Evolutionary conservation across 2,888 invertebrate genomes (phyloP), one percentile per base, ranked within the genome.

Genomic region (Sesamia inferens): DNA sequence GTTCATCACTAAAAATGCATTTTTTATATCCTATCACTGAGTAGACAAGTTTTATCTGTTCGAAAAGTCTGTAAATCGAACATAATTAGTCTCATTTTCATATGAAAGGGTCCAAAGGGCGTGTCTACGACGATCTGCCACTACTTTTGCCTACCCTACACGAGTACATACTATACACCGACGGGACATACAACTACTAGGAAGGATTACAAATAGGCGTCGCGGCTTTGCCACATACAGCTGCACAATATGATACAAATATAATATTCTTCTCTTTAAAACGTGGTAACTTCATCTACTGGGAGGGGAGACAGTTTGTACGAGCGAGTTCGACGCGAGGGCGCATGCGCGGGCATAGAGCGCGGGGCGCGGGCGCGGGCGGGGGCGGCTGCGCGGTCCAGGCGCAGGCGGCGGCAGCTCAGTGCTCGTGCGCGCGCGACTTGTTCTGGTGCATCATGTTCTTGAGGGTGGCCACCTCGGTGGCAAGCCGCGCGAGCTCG

Each of bases 391-490:
- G 90, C 91, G 89, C 90, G 89, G 90, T 89, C 87, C 90, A 90
- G 90, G 92, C 92, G 92, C 93, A 88, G 88, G 90, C 88, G 84
- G 83, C 69, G 87, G 83, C 87, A 85, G 93, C 93, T 96, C 95
- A 96, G 92, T 96, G 96, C 90, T 96, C 96, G 89, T 93, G 93
- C 84, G 92, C 92, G 87, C 96, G 95, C 84, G 92, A 82, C 89
- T 95, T 97, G 87, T 97, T 97, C 87, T 97, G 97, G 79, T 97
- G 97, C 96, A 98, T 97, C 96, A 98, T 97, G 89, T 97, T 98
- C 92, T 99, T 98, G 11, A 99, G 97, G 83, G 98, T 98, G 68
- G 98, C 99, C 83, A 99, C 99, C 94, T 99, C 99, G 2, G 98
- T 98, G 54, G 99, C 99, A 42, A 99, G 97, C 86, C 98, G 97